Evolutionary conservation across 2,113 vertebrate species (phyloP).

Genomic region (Macroglossus sobrinus): DNA sequence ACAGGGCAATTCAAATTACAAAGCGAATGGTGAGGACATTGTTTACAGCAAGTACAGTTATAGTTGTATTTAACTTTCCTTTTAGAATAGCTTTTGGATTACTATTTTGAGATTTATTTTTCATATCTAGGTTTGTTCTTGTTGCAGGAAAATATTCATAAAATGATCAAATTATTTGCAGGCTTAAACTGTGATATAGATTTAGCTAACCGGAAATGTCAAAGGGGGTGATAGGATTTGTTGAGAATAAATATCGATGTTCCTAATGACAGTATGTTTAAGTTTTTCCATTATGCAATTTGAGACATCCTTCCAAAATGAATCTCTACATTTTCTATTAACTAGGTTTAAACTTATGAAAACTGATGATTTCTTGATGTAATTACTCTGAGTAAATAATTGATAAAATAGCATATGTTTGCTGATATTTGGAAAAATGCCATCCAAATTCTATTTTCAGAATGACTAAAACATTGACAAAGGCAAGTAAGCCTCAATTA

Average conservation of each 20-base stretch:
- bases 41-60: background rate
- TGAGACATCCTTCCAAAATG: background rate
- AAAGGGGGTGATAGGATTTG: background rate
- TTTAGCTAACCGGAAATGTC: background rate
- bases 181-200: background rate
- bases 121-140: background rate
- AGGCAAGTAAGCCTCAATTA: background rate
- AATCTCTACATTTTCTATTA: background rate
- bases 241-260: background rate
- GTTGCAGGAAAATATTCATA: background rate
- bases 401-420: background rate
- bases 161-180: background rate
- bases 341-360: background rate
- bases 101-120: background rate
- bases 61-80: background rate
- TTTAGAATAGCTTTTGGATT: background rate
- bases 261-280: fast-evolving
- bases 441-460: background rate
- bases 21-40: background rate
- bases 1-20: background rate
- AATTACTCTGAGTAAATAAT: background rate
- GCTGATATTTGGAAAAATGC: background rate
- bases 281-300: background rate
- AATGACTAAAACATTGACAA: background rate
- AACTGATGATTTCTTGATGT: background rate